These are phyloP conservation scores for Ianthella basta DNA, from an alignment of 37 sponge, comb jelly and placozoan species.

Conservation along the genomic window DNA sequence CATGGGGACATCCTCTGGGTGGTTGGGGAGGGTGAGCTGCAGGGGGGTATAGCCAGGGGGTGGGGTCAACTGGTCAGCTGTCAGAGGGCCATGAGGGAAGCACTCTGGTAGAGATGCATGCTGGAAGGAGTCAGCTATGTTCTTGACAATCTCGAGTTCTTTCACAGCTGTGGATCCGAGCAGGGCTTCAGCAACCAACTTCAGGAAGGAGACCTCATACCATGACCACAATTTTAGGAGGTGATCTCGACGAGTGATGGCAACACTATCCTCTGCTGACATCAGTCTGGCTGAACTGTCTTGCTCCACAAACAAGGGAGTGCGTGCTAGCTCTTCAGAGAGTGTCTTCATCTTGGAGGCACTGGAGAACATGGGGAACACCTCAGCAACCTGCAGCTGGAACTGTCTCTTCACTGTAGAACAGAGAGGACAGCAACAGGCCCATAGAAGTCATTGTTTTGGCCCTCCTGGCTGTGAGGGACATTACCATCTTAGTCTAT, in stretches of 20 bases:
- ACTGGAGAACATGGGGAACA: background rate
- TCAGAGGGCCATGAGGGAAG: background rate
- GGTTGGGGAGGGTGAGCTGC: background rate
- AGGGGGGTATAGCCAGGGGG: constrained; percentile 11
- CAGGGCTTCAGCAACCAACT: too few relatives aligned
- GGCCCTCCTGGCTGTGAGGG: too few relatives aligned
- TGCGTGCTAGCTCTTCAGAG: too few relatives aligned
- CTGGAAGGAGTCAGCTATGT: too few relatives aligned
- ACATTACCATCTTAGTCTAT: too few relatives aligned
- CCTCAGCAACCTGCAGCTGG: constrained; percentile 18
- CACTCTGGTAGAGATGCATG: background rate
- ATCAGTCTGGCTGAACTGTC: too few relatives aligned
- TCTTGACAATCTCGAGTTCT: too few relatives aligned
- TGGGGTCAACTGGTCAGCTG: background rate
- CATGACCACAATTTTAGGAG: background rate
- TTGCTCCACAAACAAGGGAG: too few relatives aligned
- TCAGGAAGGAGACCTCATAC: constrained; percentile 11
- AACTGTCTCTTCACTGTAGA: constrained; percentile 13
- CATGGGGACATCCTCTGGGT: background rate
- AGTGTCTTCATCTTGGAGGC: too few relatives aligned
- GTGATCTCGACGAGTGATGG: background rate
- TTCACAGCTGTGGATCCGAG: background rate
- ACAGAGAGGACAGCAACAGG: too few relatives aligned
- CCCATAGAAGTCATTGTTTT: too few relatives aligned
- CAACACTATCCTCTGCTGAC: too few relatives aligned